Percentiles rank a stretch among this genome's conserved stretches.
Evolutionary conservation across 1,140 invertebrate genomes (phyloP).

Genomic region (Drosophila arawakana): DNA sequence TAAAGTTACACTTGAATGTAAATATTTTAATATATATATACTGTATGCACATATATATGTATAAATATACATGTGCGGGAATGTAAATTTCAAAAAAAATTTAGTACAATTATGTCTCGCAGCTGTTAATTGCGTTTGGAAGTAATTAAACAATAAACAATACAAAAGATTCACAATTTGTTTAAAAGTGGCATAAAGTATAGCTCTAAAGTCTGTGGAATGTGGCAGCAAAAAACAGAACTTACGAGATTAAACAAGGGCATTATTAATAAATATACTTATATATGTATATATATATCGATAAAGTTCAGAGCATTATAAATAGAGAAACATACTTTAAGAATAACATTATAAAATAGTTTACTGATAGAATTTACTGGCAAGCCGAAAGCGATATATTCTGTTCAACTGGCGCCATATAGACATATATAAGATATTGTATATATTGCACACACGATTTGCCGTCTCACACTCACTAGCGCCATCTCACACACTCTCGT

Average conservation of each 20-base stretch:
- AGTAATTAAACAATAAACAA: slow-evolving; percentile 1
- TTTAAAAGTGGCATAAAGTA: slow-evolving; percentile 13
- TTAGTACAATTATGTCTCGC: slow-evolving; percentile 17
- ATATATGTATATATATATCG: slow-evolving; percentile 25
- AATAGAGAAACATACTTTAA: slow-evolving; percentile 5
- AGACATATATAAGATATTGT: slow-evolving; percentile 16
- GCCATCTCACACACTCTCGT: slow-evolving; percentile 18
- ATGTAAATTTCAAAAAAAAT: slow-evolving; percentile 39
- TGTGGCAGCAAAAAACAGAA: slow-evolving; percentile 56
- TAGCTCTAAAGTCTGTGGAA: slow-evolving; percentile 49
- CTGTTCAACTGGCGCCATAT: slow-evolving; percentile 19
- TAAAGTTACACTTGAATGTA: slow-evolving; percentile 74
- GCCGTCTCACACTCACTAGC: slow-evolving; percentile 8
- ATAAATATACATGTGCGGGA: slow-evolving; percentile 19
- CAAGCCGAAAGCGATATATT: slow-evolving; percentile 30
- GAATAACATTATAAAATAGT: slow-evolving; percentile 36
- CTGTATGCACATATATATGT: slow-evolving; percentile 30
- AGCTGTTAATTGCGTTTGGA: slow-evolving; percentile 12
- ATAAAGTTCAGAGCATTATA: background rate
- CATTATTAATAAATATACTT: slow-evolving; percentile 22
- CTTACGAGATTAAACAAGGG: slow-evolving; percentile 35
- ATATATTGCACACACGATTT: slow-evolving; percentile 39
- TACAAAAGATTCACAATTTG: slow-evolving; percentile 9
- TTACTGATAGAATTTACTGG: slow-evolving; percentile 30
- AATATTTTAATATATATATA: slow-evolving; percentile 21